These are phyloP conservation scores for Crocallis elinguaria DNA, from an alignment of 2,888 invertebrate species.

Conservation along the genomic window DNA sequence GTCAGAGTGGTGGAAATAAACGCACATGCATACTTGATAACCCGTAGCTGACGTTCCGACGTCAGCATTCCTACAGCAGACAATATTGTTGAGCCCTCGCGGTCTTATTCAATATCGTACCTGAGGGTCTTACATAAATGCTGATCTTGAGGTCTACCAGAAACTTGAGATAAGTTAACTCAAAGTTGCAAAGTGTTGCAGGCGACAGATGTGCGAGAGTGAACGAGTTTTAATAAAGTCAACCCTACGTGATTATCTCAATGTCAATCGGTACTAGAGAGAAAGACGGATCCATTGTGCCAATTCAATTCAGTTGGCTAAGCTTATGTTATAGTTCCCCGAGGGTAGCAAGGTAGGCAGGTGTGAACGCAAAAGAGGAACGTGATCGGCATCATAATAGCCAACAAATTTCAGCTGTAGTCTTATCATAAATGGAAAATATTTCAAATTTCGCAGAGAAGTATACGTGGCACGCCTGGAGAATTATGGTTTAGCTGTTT, in stretches of 20 bases:
- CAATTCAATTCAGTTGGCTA: slow-evolving; percentile 5
- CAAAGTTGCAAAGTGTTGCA: neutral
- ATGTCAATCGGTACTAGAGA: neutral
- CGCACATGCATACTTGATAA: slow-evolving; percentile 68
- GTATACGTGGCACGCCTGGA: neutral
- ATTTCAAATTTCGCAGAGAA: slow-evolving; percentile 1
- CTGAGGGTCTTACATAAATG: neutral
- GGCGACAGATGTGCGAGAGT: slow-evolving; percentile 19
- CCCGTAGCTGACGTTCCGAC: slow-evolving; percentile 46
- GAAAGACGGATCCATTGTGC: slow-evolving; percentile 2
- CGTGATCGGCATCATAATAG: slow-evolving; percentile 40
- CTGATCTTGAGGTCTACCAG: slow-evolving; percentile 1
- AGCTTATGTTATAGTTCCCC: slow-evolving; percentile 4
- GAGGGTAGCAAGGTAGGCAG: slow-evolving; percentile 23
- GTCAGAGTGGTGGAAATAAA: slow-evolving; percentile 52
- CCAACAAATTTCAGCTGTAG: slow-evolving; percentile 21
- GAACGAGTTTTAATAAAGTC: neutral
- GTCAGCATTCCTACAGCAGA: slow-evolving; percentile 36
- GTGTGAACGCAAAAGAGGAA: slow-evolving; percentile 34
- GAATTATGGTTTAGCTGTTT: neutral
- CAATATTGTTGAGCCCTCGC: neutral
- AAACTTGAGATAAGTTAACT: neutral
- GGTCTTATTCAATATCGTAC: neutral
- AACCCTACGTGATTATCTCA: neutral
- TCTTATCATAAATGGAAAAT: slow-evolving; percentile 12